Evolutionary conservation across 23 tunicate species (phyloP).

Genomic region (Aplidium turbinatum): DNA sequence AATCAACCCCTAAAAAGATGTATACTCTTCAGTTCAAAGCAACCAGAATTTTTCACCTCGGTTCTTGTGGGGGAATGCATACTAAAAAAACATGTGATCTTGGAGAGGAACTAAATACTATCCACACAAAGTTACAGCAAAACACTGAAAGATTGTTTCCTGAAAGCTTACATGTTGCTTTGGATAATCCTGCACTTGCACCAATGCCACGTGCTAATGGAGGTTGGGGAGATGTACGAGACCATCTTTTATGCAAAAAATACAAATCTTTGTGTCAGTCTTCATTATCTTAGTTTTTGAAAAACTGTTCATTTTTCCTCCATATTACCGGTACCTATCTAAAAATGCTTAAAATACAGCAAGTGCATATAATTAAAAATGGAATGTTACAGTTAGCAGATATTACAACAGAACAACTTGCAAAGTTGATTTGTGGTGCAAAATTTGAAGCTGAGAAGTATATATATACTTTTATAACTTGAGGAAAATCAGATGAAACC

Average conservation of each 20-base stretch:
- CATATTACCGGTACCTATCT: no score
- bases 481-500: no score
- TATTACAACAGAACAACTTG: no score
- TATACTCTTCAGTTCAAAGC: constrained; percentile 42
- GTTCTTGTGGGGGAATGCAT: constrained; percentile 62
- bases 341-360: no score
- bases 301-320: no score
- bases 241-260: constrained; percentile 69
- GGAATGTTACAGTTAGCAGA: no score
- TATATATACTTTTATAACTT: no score
- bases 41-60: constrained; percentile 72
- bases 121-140: constrained; percentile 5
- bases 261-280: constrained; percentile 42
- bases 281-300: no score
- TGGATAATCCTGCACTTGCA: constrained; percentile 19
- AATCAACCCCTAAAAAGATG: neutral
- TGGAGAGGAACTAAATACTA: constrained; percentile 20
- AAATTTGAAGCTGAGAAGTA: no score
- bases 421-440: no score
- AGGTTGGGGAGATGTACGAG: constrained; percentile 97
- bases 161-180: constrained; percentile 15
- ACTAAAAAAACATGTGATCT: constrained; percentile 38
- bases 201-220: constrained; percentile 71
- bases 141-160: constrained; percentile 54
- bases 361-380: no score